Base-by-base conservation (phyloP, 2,888 invertebrate species). In the Caenorhabditis sp. region DNA sequence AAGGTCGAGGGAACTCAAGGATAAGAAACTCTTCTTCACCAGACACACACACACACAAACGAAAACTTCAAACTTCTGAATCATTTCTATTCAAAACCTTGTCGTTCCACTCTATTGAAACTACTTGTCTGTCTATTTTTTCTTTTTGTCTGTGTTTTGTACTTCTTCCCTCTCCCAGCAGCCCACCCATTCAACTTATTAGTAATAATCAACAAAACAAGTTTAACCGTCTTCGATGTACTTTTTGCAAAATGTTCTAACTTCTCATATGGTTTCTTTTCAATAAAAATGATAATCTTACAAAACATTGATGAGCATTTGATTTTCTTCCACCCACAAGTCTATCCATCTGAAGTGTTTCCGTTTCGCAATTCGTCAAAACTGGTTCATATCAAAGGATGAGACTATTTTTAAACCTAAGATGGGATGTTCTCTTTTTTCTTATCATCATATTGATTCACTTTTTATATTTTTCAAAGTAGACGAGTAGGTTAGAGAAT, bases 1-100 rank as follows among this genome's bases (percentile, higher is more conserved):
- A 86, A 85, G 75, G 73, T 75, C 69, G 87, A 86, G 38, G 79
- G 79, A 74, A 80, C 68, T 69, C 86, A 87, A 69, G 87, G 87
- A 72, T 87, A 84, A 85, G 47, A 24, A 2, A 51, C 22, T 14
- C 38, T 41, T 31, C 58, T 47, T n/a, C 54, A 16, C 1, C 35
- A 10, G 31, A n/a, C 35, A 22, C 19, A 35, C 35, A 12, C 35
- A 10, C 44, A n/a, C 35, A 22, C 19, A 35, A 22, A 31, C 51
- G 7, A 54, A 24, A 54, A 22, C 31, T 28, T 54, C 51, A 51
- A 61, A 16, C 14, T 54, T 54, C 54, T 19, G 35, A 26, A 51
- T 54, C 64, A n/a, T 16, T 35, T 58, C 38, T 44, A 28, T 28
- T 14, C 28, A 28, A 28, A 54, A 26, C n/a, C 19, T 31, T n/a